A percentile compares a stretch with the other conserved stretches of the same genome.
phyloP scores from a whole-genome alignment of 2,113 vertebrate species.

The Chitala chitala region DNA sequence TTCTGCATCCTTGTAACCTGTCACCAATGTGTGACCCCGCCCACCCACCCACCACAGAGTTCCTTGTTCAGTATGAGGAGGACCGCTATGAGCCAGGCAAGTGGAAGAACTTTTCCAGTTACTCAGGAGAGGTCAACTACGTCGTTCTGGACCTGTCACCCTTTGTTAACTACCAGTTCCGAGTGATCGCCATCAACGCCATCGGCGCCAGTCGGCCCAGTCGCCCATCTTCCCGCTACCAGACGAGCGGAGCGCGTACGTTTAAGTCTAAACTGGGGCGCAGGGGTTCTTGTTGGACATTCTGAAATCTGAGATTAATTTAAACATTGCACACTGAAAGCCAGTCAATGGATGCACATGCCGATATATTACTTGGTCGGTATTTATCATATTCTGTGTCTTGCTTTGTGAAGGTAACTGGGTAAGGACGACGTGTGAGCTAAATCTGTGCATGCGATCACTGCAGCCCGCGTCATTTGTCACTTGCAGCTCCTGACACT shows the following conservation, averaged over 20 bases:
- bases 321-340: no score
- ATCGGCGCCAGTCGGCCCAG: constrained; percentile 87
- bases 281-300: no score
- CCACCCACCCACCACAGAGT: constrained; percentile 58
- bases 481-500: constrained; percentile 77
- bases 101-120: constrained; percentile 83
- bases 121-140: constrained; percentile 76
- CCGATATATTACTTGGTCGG: neutral
- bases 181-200: constrained; percentile 84
- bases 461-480: constrained; percentile 14
- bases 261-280: no score
- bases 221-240: constrained; percentile 74
- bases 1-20: neutral
- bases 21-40: neutral
- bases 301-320: no score
- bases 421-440: neutral
- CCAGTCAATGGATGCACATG: neutral
- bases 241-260: constrained; percentile 85
- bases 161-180: constrained; percentile 90
- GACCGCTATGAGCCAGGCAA: constrained; percentile 70
- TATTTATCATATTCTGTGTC: neutral
- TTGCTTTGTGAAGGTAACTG: neutral
- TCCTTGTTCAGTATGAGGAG: constrained; percentile 88
- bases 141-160: constrained; percentile 79
- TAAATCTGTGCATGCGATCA: no score